These are phyloP conservation scores for Lanius ludovicianus DNA, from an alignment of 2,113 vertebrate species.

Conservation along the genomic window DNA sequence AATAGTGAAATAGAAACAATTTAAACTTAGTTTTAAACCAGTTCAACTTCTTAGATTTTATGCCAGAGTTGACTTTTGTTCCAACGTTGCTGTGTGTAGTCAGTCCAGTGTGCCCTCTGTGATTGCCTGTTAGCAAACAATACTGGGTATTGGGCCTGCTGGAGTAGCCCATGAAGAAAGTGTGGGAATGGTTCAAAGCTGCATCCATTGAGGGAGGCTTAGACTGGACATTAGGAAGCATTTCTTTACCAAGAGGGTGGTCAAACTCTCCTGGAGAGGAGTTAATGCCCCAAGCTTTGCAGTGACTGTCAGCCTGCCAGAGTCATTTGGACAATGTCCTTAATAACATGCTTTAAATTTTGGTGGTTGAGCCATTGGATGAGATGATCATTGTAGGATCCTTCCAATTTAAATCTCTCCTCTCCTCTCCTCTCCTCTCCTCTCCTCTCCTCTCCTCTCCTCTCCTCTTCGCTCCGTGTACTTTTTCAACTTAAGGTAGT, in stretches of 20 bases:
- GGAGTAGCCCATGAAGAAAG: background rate
- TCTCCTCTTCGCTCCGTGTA: background rate
- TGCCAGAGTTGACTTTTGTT: background rate
- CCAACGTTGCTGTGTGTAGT: background rate
- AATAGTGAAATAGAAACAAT: background rate
- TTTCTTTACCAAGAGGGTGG: background rate
- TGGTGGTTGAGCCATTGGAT: background rate
- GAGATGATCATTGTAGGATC: fast-evolving
- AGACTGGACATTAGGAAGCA: background rate
- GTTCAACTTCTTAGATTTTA: background rate
- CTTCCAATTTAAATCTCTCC: background rate
- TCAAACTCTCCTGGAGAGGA: background rate
- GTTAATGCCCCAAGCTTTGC: background rate
- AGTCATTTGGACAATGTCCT: background rate
- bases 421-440: too few species aligned
- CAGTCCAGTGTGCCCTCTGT: background rate
- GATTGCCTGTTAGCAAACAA: background rate
- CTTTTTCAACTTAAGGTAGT: background rate
- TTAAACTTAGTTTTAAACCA: background rate
- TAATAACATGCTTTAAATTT: background rate
- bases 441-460: too few species aligned
- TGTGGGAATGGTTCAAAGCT: background rate
- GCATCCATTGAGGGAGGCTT: background rate
- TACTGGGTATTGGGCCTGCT: fast-evolving
- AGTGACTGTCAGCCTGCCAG: background rate